Percentiles rank a stretch among this genome's conserved stretches.
Evolutionary conservation across 2,113 vertebrate species (phyloP).

Genomic region (Meles meles): DNA sequence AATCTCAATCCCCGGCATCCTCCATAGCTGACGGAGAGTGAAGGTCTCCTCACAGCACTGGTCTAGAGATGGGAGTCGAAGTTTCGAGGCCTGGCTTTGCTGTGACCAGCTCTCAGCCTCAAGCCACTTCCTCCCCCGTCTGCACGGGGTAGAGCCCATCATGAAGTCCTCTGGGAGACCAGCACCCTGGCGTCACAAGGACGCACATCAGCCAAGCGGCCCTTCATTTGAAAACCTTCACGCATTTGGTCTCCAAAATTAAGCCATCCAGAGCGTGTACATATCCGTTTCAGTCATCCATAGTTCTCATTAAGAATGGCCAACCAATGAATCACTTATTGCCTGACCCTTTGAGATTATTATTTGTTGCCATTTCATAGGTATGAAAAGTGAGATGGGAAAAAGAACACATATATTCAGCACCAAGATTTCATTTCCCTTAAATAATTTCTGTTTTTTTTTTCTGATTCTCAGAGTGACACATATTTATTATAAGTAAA

Average conservation of each 20-base stretch:
- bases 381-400: not conserved
- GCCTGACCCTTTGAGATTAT: not conserved
- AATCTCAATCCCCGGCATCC: not conserved
- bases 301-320: not conserved
- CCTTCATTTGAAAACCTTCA: not conserved
- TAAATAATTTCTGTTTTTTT: not conserved
- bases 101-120: not conserved
- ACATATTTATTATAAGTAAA: not conserved
- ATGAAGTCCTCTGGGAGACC: not conserved
- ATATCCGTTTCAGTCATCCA: not conserved
- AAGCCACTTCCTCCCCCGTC: rapidly evolving
- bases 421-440: not conserved
- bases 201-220: rapidly evolving
- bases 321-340: not conserved
- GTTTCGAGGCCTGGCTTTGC: not conserved
- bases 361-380: not conserved
- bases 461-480: not conserved
- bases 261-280: not conserved
- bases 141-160: rapidly evolving
- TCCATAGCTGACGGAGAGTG: rapidly evolving
- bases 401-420: not conserved
- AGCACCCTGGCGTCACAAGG: not conserved
- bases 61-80: not conserved
- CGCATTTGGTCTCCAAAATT: not conserved
- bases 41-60: too few relatives aligned